Base-by-base conservation (phyloP, 2,797 vertebrate species). In the Podargus strigoides region DNA sequence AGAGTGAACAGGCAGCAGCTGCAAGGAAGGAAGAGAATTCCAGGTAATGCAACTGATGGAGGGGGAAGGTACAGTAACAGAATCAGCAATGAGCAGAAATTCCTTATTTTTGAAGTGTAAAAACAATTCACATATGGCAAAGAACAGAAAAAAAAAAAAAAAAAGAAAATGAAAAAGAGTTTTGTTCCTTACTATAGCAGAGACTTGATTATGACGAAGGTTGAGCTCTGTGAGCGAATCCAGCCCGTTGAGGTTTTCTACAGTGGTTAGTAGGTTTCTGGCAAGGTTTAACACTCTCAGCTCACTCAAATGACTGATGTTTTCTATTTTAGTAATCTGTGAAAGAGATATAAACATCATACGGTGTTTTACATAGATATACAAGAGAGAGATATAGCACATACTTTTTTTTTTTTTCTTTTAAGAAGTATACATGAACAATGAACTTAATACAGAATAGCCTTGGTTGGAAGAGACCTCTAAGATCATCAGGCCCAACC, bases 211-310 rank as follows among this genome's bases (percentile, higher is more conserved):
- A 94, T 98, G 98, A 70, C 97, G 97, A 26, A 99, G 98, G 97
- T 99, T 98, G 79, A 99, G 99, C 86, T 99, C 99, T 49, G 97
- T 98, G 93, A 99, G 97, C 4, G 98, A 98, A 88, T 98, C 97
- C 96, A 99, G 94, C 41, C 99, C 99, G n/a, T 92, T 98, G 76
- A 99, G 97, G 63, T 99, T 98, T 96, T 99, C 99, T 50, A 98
- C 97, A 15, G 96, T 97, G 62, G 96, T 97, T 89, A 99, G 98
- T 79, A 95, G 91, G 97, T 99, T 99, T 91, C 98, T 98, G 68
- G 99, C 98, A 95, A 99, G 98, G 97, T 99, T 99, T 96, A 99
- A 96, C 82, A 99, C 98, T 88, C 97, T 98, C 87, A 99, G 98
- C 77, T 98, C 97, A n/a, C 97, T 97, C 94, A 99, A 97, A 92